Percentiles rank a stretch among this genome's conserved stretches.
Evolutionary conservation across 2,797 vertebrate species (phyloP).

Genomic region (Oreonectes daqikongensis): DNA sequence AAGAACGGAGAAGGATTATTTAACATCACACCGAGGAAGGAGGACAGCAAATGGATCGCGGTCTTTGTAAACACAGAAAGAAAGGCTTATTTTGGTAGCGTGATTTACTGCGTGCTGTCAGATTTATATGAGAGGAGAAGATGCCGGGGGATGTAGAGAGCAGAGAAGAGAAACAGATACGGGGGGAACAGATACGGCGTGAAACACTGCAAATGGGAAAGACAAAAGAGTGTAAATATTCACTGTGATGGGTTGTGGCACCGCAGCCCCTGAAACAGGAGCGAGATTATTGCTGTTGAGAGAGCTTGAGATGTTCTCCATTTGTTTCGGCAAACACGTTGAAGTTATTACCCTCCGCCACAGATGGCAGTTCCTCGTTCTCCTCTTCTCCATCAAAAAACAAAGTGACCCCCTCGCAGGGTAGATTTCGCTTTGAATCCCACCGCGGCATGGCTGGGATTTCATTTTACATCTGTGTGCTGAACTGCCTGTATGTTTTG

Average conservation of each 20-base stretch:
- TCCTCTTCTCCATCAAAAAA: conserved; percentile 10
- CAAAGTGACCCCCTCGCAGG: conserved; percentile 40
- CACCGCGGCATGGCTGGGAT: conserved; percentile 55
- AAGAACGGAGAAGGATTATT: conserved; percentile 42
- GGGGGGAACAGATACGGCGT: not conserved
- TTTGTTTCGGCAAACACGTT: conserved; percentile 40
- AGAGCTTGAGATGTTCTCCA: conserved; percentile 22
- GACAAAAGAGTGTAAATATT: conserved; percentile 43
- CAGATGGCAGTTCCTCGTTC: conserved; percentile 30
- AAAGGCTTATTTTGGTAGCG: conserved; percentile 29
- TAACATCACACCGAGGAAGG: conserved; percentile 34
- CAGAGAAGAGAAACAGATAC: conserved; percentile 31
- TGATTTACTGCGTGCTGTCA: conserved; percentile 41
- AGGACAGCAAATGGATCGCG: conserved; percentile 46
- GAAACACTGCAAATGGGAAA: conserved; percentile 24
- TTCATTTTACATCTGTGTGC: conserved; percentile 61
- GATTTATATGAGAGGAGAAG: conserved; percentile 43
- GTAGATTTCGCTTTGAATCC: conserved; percentile 58
- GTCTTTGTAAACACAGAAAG: conserved; percentile 54
- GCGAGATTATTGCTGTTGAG: conserved; percentile 43
- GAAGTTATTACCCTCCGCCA: conserved; percentile 17
- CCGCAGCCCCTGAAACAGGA: conserved; percentile 32
- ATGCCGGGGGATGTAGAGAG: conserved; percentile 29
- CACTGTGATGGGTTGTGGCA: conserved; percentile 45
- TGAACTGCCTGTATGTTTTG: conserved; percentile 64